phyloP scores from a whole-genome alignment of 2,113 vertebrate species.

The Hepsetus odoe region DNA sequence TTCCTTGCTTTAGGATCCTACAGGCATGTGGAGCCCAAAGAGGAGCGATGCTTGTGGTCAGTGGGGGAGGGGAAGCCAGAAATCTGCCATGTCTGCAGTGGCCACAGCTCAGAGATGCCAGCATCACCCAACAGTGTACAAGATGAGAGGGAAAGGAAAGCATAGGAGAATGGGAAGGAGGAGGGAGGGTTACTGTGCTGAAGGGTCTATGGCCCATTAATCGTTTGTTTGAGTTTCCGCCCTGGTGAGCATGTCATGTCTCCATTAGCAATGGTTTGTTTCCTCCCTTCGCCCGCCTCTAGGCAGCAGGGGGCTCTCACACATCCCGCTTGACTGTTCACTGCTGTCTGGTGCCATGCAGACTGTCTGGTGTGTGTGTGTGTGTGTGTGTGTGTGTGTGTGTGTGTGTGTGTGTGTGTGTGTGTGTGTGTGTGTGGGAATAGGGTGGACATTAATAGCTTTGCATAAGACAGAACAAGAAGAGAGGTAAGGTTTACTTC shows the following conservation, averaged over 20 bases:
- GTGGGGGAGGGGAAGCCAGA: conserved; percentile 50
- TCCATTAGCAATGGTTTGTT: conserved; percentile 82
- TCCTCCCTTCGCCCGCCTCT: conserved; percentile 74
- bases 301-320: conserved; percentile 79
- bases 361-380: conserved; percentile 67
- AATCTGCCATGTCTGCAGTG: conserved; percentile 56
- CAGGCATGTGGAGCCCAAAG: background rate
- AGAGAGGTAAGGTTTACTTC: conserved; percentile 7
- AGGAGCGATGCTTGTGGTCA: conserved; percentile 35
- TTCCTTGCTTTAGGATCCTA: background rate
- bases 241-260: conserved; percentile 78
- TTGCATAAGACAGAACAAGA: conserved; percentile 20
- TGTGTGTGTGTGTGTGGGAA: conserved; percentile 40
- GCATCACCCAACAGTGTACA: conserved; percentile 49
- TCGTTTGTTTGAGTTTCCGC: conserved; percentile 83
- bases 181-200: conserved; percentile 66
- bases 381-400: conserved; percentile 42
- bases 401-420: conserved; percentile 33
- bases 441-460: conserved; percentile 43
- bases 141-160: conserved; percentile 47
- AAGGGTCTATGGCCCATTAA: conserved; percentile 79
- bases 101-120: conserved; percentile 64
- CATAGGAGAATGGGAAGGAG: conserved; percentile 48
- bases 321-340: conserved; percentile 73
- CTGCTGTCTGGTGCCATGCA: conserved; percentile 81